phyloP scores from a whole-genome alignment of 2,113 vertebrate genomes.

The rat (Rattus norvegicus) region DNA sequence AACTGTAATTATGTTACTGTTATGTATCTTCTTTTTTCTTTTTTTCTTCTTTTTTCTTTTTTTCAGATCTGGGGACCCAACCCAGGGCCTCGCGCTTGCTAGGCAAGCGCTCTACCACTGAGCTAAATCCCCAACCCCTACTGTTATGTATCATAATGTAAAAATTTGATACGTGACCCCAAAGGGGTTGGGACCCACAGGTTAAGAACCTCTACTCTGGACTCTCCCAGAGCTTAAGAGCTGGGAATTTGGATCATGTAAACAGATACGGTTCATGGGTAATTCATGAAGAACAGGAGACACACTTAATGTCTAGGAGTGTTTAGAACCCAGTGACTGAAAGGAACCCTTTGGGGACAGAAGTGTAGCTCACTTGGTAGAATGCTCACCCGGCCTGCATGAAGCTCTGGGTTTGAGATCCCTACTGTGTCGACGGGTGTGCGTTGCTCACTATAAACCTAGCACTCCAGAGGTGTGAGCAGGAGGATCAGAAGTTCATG shows the following conservation, averaged over 20 bases:
- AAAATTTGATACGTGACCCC: neutral
- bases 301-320: neutral
- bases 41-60: too few species aligned
- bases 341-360: neutral
- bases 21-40: too few species aligned
- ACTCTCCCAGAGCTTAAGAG: neutral
- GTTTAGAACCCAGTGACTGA: neutral
- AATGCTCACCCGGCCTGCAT: neutral
- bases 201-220: neutral
- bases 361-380: neutral
- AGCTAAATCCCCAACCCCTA: too few species aligned
- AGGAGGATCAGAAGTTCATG: neutral
- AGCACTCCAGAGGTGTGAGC: neutral
- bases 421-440: neutral
- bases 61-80: too few species aligned
- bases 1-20: too few species aligned
- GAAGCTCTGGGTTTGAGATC: neutral
- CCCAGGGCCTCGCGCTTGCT: too few species aligned
- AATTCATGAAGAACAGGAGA: neutral
- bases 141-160: neutral
- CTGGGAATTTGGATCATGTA: neutral
- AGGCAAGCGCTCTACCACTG: too few species aligned
- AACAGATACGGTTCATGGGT: neutral
- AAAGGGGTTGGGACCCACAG: too few species aligned
- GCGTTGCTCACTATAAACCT: neutral